Evolutionary conservation across 2,113 vertebrate genomes (phyloP).

Genomic region (Salminus brasiliensis): DNA sequence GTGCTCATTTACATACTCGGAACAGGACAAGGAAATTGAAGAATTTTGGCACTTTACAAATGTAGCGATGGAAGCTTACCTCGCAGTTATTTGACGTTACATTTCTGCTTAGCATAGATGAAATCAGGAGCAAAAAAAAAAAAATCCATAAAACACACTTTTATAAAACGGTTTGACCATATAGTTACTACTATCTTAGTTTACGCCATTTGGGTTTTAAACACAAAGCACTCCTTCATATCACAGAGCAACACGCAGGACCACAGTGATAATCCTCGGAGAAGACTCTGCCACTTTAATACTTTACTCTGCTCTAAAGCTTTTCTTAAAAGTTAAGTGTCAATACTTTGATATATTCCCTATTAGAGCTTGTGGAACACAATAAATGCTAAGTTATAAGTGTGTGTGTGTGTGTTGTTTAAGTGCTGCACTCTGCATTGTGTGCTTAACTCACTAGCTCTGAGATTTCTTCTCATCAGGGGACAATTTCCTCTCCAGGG

Average conservation of each 20-base stretch:
- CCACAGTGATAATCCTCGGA: slow-evolving; percentile 26
- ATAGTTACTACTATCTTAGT: slow-evolving; percentile 45
- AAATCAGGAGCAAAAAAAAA: slow-evolving; percentile 42
- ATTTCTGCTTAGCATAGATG: slow-evolving; percentile 37
- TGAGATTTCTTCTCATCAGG: background rate
- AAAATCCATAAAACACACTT: slow-evolving; percentile 38
- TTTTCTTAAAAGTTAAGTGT: too few relatives aligned
- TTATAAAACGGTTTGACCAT: slow-evolving; percentile 54
- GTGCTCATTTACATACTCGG: slow-evolving; percentile 32
- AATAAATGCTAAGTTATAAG: background rate
- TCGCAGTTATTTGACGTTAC: slow-evolving; percentile 42
- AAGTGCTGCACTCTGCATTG: slow-evolving; percentile 40
- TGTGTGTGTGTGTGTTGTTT: background rate
- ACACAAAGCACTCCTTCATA: slow-evolving; percentile 81
- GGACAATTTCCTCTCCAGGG: slow-evolving; percentile 9
- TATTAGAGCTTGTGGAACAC: background rate
- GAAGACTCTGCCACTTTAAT: slow-evolving; percentile 32
- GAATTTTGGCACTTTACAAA: slow-evolving; percentile 56
- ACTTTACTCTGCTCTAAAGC: background rate
- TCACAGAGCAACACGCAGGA: slow-evolving; percentile 50
- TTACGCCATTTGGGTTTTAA: slow-evolving; percentile 60
- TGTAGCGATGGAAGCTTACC: slow-evolving; percentile 41
- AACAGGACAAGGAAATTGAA: slow-evolving; percentile 30
- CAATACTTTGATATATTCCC: too few relatives aligned
- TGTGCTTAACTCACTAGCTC: background rate